Evolutionary conservation across 1,140 invertebrate genomes (phyloP), one percentile per base, ranked within the genome.

Genomic region (Drosophila rhopaloa): DNA sequence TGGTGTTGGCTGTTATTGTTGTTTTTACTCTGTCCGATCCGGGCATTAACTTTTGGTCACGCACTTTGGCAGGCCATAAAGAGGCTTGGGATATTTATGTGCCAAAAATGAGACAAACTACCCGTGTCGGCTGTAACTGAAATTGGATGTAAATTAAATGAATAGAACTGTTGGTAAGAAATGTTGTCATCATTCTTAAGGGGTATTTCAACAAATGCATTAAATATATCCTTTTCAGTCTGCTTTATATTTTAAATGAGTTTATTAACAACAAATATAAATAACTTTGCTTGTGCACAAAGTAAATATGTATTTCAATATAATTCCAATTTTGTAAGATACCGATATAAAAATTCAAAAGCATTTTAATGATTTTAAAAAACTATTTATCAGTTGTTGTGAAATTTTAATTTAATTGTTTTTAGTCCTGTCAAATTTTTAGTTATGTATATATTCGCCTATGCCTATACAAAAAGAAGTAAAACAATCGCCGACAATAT

Each of bases 1-100:
- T 27, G 76, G 50, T 75, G 54, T 53, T 81, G 58, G 51, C 27
- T 70, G 56, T 73, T 73, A 54, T 73, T 81, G 68, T 58, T 82
- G 57, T 71, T 58, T 29, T 37, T 72, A 72, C 66, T 27, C 68
- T 72, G 53, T 14, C 48, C 53, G 40, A 83, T 58, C 41, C 56
- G 51, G 67, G 67, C 29, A 48, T 71, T 71, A 56, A 47, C 44
- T 47, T 71, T 71, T 70, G 67, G 65, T 48, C 65, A 70, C 63
- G 53, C 51, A 38, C n/a, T 29, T 40, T 40, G 65, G 10, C 53
- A 40, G 54, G 37, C 14, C 32, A 63, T 46, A 24, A 14, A 37
- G 6, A 7, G 29, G 32, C 8, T 27, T 14, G 61, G 37, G 16
- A 32, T 67, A 65, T 43, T 66, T 41, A 68, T 43, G 27, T 13